phyloP scores from a whole-genome alignment of 2,113 vertebrate species.

The Catharus fuscescens region DNA sequence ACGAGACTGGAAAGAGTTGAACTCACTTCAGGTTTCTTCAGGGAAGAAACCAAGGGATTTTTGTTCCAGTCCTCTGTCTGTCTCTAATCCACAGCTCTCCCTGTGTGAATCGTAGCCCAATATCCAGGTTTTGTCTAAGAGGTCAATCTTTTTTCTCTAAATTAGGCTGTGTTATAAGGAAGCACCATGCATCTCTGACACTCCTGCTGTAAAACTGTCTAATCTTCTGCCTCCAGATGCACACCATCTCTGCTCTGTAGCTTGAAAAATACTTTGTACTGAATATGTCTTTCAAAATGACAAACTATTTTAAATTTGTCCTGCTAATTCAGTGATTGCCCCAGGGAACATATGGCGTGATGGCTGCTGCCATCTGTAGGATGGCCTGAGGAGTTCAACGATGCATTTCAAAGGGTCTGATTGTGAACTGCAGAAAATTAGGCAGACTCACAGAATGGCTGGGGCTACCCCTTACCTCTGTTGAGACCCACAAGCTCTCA shows the following conservation, averaged over 20 bases:
- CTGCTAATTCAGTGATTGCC: background rate
- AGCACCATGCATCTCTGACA: background rate
- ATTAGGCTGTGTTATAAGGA: background rate
- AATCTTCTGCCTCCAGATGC: constrained; percentile 26
- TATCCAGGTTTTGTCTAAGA: constrained; percentile 13
- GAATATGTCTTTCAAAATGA: constrained; percentile 68
- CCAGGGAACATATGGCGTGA: background rate
- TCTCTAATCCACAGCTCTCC: background rate
- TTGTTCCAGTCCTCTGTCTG: background rate
- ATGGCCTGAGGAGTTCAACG: background rate
- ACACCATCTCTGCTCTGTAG: background rate
- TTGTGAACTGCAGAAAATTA: background rate
- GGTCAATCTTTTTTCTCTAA: constrained; percentile 18
- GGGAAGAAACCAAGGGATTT: background rate
- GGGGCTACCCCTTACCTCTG: background rate
- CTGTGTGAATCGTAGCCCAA: background rate
- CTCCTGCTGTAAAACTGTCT: constrained; percentile 31
- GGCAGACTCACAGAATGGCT: background rate
- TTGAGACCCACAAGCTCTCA: background rate
- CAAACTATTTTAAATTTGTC: constrained; percentile 72
- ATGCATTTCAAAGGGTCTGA: background rate
- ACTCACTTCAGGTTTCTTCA: background rate
- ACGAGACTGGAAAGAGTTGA: background rate
- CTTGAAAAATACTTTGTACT: constrained; percentile 46
- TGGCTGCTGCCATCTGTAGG: constrained; percentile 63